Base-by-base conservation (phyloP, 2,797 vertebrate genomes). In the Periophthalmus magnuspinnatus region DNA sequence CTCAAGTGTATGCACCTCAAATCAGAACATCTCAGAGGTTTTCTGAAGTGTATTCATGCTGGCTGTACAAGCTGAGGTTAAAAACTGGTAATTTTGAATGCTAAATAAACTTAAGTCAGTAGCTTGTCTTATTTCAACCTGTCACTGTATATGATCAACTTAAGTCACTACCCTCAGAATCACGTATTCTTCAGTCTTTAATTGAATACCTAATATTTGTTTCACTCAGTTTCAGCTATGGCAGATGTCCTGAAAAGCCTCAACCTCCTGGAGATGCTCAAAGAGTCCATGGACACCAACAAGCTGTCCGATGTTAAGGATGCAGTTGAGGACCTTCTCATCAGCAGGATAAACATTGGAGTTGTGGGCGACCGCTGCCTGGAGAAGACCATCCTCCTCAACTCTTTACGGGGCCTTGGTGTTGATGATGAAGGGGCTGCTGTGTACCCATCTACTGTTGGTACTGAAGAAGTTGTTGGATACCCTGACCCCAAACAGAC, bases 271-370 rank as follows among this genome's bases (percentile, higher is more conserved):
- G 90, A 91, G 72, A 84, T 69, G 10, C 89, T 94, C 6, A 93
- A 93, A 75, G 90, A 92, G 57, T 92, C 91, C 3, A 83, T 93
- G 1, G 93, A 93, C 45, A 88, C 47, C 73, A 93, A 92, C 57
- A 91, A 86, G 64, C 77, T 93, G 66, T 87, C 92, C 3, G 92
- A 93, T 9, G 87, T 94, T 19, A 92, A 75, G 63, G 90, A 92
- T n/a, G 78, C 90, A 4, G 69, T 94, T 69, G 92, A 93, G 77
- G 91, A 93, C 73, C 91, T 94, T 66, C 81, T 94, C 33, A 91
- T 93, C 77, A 92, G 92, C 74, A 82, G 90, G 74, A 87, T 93
- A 59, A 93, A 93, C 60, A 67, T 93, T 16, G 93, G 83, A 4
- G 61, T 93, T 22, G 72, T 78, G 1, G 92, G 93, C 0, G 84